Base-by-base conservation (phyloP, 2,888 invertebrate genomes). In the Matsumyia berberina region DNA sequence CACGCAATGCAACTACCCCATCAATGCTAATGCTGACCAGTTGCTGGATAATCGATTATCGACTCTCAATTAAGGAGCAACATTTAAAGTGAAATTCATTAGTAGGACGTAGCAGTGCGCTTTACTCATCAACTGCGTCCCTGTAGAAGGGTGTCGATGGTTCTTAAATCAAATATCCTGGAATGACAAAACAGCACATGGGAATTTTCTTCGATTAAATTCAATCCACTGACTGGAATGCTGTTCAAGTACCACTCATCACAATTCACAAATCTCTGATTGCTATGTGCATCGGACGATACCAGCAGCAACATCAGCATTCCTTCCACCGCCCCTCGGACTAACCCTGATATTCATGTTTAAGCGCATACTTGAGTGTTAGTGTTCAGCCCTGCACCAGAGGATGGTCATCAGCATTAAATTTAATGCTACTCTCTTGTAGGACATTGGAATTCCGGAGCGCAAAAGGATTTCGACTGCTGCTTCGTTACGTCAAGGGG, bases 231-330 rank as follows among this genome's bases (percentile, higher is more conserved):
- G 35, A 35, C 57, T 15, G 35, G 12, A 33, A 57, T 24, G 51
- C 39, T 19, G 49, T 31, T 9, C 35, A 46, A 49, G 46, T 17
- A 39, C 37, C 60, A 72, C 72, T 73, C 60, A 67, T 73, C 78
- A 42, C 31, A 64, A 55, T 49, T 67, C 60, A 74, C 46, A 80
- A 74, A 80, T 62, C 67, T 69, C 67, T 44, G 58, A 64, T 17
- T 57, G 49, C 17, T 37, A 31, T 78, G 37, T 9, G 31, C 46
- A 19, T 49, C 42, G 29, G 7, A 19, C 29, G 29, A 29, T 42
- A 42, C 29, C 35, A 69, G 35, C 33, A 58, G 39, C 8, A 35
- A 31, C 17, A 77, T 35, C 17, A 42, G 44, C 29, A 35, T 46
- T 67, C 33, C 19, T 12, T 17, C n/a, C 29, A 46, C 2, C 15